These are phyloP conservation scores for Mobula hypostoma DNA, from an alignment of 2,113 vertebrate species.

Conservation along the genomic window DNA sequence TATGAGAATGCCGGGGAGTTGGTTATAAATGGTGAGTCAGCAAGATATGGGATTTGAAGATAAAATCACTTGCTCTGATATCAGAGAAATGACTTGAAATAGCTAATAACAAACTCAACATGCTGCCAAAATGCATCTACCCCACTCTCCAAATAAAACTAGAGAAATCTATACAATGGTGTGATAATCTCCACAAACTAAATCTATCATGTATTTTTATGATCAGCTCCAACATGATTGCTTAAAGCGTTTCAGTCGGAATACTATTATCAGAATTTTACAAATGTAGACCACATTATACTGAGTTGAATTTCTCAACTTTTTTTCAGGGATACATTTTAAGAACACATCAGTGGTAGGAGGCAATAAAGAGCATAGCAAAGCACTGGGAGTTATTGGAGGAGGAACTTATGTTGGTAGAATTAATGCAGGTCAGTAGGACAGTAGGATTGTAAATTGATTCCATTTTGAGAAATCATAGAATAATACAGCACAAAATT, in stretches of 20 bases:
- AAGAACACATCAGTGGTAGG: slow-evolving; percentile 64
- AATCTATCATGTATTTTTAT: neutral
- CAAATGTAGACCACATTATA: neutral
- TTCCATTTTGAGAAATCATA: neutral
- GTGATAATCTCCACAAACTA: neutral
- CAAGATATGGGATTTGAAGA: too few relatives aligned
- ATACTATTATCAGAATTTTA: neutral
- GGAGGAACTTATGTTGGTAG: slow-evolving; percentile 65
- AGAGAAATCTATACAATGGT: neutral
- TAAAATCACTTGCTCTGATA: too few relatives aligned
- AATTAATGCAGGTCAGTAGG: slow-evolving; percentile 58
- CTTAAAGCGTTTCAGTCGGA: neutral
- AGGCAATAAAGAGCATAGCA: slow-evolving; percentile 59
- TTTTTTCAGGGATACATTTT: slow-evolving; percentile 74
- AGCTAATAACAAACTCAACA: neutral
- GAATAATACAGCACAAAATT: neutral
- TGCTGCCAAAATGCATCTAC: neutral
- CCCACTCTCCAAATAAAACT: neutral
- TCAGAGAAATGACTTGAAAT: neutral
- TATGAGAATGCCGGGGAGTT: too few relatives aligned
- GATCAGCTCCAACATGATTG: neutral
- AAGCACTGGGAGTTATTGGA: slow-evolving; percentile 57
- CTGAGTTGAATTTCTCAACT: neutral
- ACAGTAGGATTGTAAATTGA: too few relatives aligned
- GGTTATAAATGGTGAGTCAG: too few relatives aligned